A percentile compares a stretch with the other conserved stretches of the same genome.
Evolutionary conservation across 2,888 invertebrate genomes (phyloP).

Genomic region (Oscheius sp.): DNA sequence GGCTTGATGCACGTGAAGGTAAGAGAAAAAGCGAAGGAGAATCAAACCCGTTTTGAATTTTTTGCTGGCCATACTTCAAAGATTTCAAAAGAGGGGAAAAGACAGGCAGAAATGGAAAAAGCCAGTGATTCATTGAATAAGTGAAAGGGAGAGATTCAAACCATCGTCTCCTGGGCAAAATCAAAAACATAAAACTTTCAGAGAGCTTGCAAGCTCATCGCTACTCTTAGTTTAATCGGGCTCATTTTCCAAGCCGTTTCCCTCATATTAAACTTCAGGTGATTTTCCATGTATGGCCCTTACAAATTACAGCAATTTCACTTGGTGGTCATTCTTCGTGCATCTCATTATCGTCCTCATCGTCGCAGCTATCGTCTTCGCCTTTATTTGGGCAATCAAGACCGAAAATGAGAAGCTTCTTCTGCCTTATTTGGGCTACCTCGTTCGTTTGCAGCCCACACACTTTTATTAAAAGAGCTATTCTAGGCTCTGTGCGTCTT

Average conservation of each 20-base stretch:
- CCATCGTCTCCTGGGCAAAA: background rate
- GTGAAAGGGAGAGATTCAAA: background rate
- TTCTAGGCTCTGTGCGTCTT: slow-evolving; percentile 37
- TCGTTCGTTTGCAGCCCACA: slow-evolving; percentile 32
- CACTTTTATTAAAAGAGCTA: background rate
- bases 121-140: background rate
- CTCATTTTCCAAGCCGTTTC: background rate
- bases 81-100: too few species aligned
- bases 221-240: background rate
- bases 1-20: slow-evolving; percentile 52
- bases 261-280: slow-evolving; percentile 16
- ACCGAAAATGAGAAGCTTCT: slow-evolving; percentile 51
- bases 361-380: slow-evolving; percentile 31
- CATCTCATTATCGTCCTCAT: slow-evolving; percentile 38
- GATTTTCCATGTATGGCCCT: background rate
- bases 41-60: background rate
- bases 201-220: slow-evolving; percentile 9
- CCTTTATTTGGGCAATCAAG: slow-evolving; percentile 44
- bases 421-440: slow-evolving; percentile 41
- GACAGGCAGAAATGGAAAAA: too few species aligned
- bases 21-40: background rate
- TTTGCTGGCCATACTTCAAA: background rate
- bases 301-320: slow-evolving; percentile 36
- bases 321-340: slow-evolving; percentile 41
- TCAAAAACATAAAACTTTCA: slow-evolving; percentile 6